phyloP scores from a whole-genome alignment of 1,140 invertebrate species.

The Drosophila lowei region DNA sequence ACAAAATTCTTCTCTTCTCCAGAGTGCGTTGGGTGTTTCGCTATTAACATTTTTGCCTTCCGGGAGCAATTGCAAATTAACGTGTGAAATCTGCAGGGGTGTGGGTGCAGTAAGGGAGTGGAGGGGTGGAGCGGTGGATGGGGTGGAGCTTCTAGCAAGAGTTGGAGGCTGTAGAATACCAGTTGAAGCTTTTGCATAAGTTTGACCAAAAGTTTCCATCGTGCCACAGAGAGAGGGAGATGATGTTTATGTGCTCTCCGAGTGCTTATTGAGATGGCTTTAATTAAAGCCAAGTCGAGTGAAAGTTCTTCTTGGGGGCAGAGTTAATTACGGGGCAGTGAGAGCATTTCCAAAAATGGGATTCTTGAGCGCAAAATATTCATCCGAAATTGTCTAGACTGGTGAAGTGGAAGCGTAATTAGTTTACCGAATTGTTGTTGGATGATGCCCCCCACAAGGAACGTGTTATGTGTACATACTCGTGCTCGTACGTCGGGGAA shows the following conservation, averaged over 20 bases:
- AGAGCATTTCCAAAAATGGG: conserved; percentile 29
- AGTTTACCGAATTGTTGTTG: conserved; percentile 15
- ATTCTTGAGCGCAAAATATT: conserved; percentile 48
- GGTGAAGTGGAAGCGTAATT: conserved; percentile 44
- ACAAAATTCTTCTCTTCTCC: conserved; percentile 22
- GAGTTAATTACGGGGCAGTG: conserved; percentile 44
- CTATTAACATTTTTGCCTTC: conserved; percentile 66
- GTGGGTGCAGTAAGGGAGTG: background rate
- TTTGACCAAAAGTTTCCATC: conserved; percentile 59
- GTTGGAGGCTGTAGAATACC: conserved; percentile 3
- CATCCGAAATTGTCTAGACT: conserved; percentile 49
- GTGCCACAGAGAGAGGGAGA: no score
- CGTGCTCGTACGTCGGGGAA: background rate
- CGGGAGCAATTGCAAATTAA: conserved; percentile 64
- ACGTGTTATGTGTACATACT: background rate
- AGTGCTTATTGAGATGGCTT: conserved; percentile 60
- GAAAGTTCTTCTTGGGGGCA: conserved; percentile 36
- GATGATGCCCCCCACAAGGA: background rate
- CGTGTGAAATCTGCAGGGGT: conserved; percentile 64
- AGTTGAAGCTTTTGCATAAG: conserved; percentile 48
- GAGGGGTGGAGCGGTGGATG: background rate
- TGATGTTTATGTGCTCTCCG: conserved; percentile 37
- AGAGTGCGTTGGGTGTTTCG: conserved; percentile 47
- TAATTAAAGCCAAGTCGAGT: conserved; percentile 56
- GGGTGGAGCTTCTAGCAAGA: conserved; percentile 7